phyloP scores from a whole-genome alignment of 2,888 invertebrate genomes.

The Phengaris arion region DNA sequence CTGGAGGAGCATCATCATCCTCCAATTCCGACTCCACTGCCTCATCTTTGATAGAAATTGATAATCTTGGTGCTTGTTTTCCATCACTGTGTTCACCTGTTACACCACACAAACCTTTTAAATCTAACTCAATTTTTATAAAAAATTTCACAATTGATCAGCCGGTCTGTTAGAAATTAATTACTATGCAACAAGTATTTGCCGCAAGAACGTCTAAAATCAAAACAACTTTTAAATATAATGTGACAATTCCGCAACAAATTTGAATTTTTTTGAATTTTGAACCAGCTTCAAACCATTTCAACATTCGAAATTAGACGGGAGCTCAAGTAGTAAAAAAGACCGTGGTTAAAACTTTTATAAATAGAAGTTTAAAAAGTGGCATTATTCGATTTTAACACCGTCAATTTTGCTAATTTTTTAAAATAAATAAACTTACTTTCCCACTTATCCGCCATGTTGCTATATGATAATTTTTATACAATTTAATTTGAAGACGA shows the following conservation, averaged over 20 bases:
- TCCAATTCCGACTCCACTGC: slow-evolving; percentile 82
- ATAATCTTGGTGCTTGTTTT: slow-evolving; percentile 52
- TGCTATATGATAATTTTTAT: slow-evolving; percentile 76
- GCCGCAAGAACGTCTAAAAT: slow-evolving; percentile 31
- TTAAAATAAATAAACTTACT: slow-evolving; percentile 81
- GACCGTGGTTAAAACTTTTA: slow-evolving; percentile 37
- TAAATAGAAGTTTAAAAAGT: slow-evolving; percentile 35
- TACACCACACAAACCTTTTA: slow-evolving; percentile 28
- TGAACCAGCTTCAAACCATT: slow-evolving; percentile 55
- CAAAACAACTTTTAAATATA: slow-evolving; percentile 36
- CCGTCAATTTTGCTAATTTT: slow-evolving; percentile 42
- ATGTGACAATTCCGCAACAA: slow-evolving; percentile 62
- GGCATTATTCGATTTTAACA: slow-evolving; percentile 26
- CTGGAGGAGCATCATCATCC: slow-evolving; percentile 84
- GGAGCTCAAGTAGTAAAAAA: slow-evolving; percentile 37
- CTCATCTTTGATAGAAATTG: slow-evolving; percentile 76
- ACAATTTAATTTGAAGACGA: slow-evolving; percentile 65
- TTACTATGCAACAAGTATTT: slow-evolving; percentile 34
- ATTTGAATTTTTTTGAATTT: slow-evolving; percentile 80
- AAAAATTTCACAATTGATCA: not conserved
- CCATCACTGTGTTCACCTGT: slow-evolving; percentile 59
- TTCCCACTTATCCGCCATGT: slow-evolving; percentile 90
- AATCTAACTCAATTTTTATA: not conserved
- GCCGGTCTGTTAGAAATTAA: not conserved
- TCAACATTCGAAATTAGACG: slow-evolving; percentile 45